A percentile compares a stretch with the other conserved stretches of the same genome.
These are phyloP conservation scores for Trichonephila clavipes DNA, from an alignment of 1,140 invertebrate species.

Conservation along the genomic window DNA sequence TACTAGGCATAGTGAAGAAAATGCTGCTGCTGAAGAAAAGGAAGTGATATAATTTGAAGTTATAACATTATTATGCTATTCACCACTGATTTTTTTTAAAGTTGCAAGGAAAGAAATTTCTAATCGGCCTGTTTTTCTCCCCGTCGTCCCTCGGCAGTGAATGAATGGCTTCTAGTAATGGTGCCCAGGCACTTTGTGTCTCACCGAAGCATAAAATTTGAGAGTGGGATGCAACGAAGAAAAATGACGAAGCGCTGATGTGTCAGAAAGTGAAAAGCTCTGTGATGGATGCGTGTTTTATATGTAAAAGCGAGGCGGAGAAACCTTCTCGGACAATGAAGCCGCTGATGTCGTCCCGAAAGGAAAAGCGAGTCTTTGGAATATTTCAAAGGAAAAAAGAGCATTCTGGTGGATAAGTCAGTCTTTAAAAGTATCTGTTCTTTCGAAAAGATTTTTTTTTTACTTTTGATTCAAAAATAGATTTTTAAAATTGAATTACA, in stretches of 20 bases:
- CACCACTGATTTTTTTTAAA: too few relatives aligned
- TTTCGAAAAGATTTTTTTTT: too few relatives aligned
- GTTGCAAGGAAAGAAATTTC: neutral
- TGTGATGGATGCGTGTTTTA: conserved; percentile 71
- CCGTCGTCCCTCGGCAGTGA: neutral
- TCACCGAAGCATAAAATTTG: conserved; percentile 50
- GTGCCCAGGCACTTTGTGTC: conserved; percentile 20
- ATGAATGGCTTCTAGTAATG: conserved; percentile 38
- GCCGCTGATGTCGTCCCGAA: neutral
- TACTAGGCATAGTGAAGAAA: too few relatives aligned
- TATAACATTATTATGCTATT: too few relatives aligned
- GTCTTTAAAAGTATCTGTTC: too few relatives aligned
- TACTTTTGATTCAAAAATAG: too few relatives aligned
- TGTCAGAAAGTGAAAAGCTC: conserved; percentile 64
- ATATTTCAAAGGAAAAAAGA: neutral
- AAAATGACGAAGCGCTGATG: conserved; percentile 65
- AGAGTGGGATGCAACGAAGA: conserved; percentile 47
- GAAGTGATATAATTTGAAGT: too few relatives aligned
- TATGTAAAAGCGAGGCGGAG: conserved; percentile 60
- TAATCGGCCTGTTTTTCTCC: neutral
- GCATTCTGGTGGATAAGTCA: too few relatives aligned
- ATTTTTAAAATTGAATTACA: too few relatives aligned
- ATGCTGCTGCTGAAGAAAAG: too few relatives aligned
- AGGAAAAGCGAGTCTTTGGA: neutral
- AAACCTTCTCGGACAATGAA: conserved; percentile 34